Evolutionary conservation across 2,888 invertebrate species (phyloP).

Genomic region (Drosophila incognita): DNA sequence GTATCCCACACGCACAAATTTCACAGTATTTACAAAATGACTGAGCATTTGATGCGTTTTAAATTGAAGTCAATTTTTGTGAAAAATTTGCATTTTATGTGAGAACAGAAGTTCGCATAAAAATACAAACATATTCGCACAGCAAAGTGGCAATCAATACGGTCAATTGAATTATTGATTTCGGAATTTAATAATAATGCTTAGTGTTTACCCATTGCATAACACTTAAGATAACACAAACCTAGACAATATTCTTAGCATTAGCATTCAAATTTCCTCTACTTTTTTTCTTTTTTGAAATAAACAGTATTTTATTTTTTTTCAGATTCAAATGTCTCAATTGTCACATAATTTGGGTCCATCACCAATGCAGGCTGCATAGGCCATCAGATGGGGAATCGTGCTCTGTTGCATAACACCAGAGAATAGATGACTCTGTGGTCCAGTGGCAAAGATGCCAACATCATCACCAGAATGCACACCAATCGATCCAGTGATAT

Average conservation of each 20-base stretch:
- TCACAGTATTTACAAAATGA: slow-evolving; percentile 11
- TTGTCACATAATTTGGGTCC: slow-evolving; percentile 68
- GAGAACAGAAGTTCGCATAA: slow-evolving; percentile 40
- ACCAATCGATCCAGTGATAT: slow-evolving; percentile 87
- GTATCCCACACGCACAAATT: slow-evolving; percentile 26
- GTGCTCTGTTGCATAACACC: slow-evolving; percentile 92
- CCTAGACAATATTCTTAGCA: slow-evolving; percentile 2
- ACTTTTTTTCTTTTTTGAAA: background rate
- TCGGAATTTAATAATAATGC: slow-evolving; percentile 7
- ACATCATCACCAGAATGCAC: slow-evolving; percentile 92
- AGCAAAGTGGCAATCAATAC: slow-evolving; percentile 56
- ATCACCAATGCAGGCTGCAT: slow-evolving; percentile 89
- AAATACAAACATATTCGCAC: background rate
- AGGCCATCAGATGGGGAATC: slow-evolving; percentile 90
- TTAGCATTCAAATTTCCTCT: background rate
- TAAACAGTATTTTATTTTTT: background rate
- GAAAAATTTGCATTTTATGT: slow-evolving; percentile 57
- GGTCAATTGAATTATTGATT: slow-evolving; percentile 70
- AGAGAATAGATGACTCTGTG: slow-evolving; percentile 91
- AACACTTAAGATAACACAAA: background rate
- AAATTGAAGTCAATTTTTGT: slow-evolving; percentile 73
- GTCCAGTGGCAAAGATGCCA: slow-evolving; percentile 90
- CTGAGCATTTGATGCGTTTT: slow-evolving; percentile 67
- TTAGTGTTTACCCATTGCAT: background rate
- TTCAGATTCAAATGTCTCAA: background rate